Evolutionary conservation across 2,888 invertebrate genomes (phyloP), one percentile per base, ranked within the genome.

Genomic region (Drosophila cognata): DNA sequence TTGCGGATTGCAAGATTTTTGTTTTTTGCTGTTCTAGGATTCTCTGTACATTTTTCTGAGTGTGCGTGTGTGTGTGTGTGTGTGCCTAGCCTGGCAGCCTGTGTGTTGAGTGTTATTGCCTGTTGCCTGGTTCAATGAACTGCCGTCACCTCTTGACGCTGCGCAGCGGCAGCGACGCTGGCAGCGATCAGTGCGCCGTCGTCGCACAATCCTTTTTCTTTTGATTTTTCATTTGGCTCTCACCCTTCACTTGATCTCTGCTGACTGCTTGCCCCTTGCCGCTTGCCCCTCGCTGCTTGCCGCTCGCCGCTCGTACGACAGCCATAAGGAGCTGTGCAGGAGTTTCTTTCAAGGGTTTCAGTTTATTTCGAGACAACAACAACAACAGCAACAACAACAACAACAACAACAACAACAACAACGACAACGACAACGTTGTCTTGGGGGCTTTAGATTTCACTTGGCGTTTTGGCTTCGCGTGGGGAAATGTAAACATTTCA

Each of bases 401-500:
- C 43, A 52, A 25, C 21, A 21, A n/a, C 31, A 41, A 28, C 41
- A 50, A n/a, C n/a, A 51, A 16, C 29, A 31, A 29, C 4, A 41
- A 18, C 41, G 4, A 18, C 48, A 50, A 50, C 50, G 5, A 6
- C 51, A 29, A n/a, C 31, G 31, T 57, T 43, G 57, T 57, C 57
- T 74, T 79, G 84, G 89, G 88, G 88, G 83, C 85, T 85, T 85
- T 83, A 66, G 82, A 87, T 85, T 79, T 87, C 79, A 77, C 81
- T 77, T 77, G 75, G 78, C 70, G 67, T 74, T 62, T 55, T 13
- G 65, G 68, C 81, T 82, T 77, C 79, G 87, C 77, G 89, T 88
- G 88, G 88, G 88, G 89, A 88, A 89, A 89, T 82, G 86, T 89
- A 88, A 88, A 88, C 89, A 88, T 81, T 81, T 81, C 79, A 79